Base-by-base conservation (phyloP, 2,888 invertebrate species). In the Leptura quadrifasciata region DNA sequence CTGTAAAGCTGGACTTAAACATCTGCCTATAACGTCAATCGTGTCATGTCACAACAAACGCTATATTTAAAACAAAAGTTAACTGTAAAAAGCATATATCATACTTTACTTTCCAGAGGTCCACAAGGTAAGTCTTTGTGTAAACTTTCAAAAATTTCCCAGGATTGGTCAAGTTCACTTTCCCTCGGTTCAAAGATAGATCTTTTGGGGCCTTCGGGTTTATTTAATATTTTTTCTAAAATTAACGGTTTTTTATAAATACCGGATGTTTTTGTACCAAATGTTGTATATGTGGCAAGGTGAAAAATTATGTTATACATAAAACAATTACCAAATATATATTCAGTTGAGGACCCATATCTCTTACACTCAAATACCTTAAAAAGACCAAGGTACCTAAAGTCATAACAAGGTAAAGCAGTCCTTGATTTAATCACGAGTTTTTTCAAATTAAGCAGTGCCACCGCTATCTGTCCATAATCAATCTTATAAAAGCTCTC, bases 351-450 rank as follows among this genome's bases (percentile, higher is more conserved):
- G 18, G 67, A 61, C 39, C 55, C 76, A 20, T 74, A 72, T 64
- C 73, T 69, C 65, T 58, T 79, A 20, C 79, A 76, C n/a, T 79
- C 80, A 71, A 84, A 83, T 17, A 76, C 77, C 74, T 80, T 81
- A 9, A 78, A 77, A 52, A 84, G 73, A 47, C 81, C 82, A 35
- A 76, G 69, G 39, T 74, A 77, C 61, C 72, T 80, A 72, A 81
- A 80, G 60, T 82, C 82, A 72, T 79, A 76, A 60, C 75, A 77
- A 47, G 83, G 78, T 18, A 82, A 72, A 57, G 76, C 70, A 70
- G 69, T 76, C 72, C 77, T 80, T 57, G 82, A 80, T 78, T 81
- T 82, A 17, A 84, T 77, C 55, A 83, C 82, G 67, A 82, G 75
- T 76, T 80, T 82, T 39, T 76, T 78, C 21, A 82, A 72, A 77